These are phyloP conservation scores for Cyrtonyx montezumae DNA, from an alignment of 2,113 vertebrate genomes.

Conservation along the genomic window DNA sequence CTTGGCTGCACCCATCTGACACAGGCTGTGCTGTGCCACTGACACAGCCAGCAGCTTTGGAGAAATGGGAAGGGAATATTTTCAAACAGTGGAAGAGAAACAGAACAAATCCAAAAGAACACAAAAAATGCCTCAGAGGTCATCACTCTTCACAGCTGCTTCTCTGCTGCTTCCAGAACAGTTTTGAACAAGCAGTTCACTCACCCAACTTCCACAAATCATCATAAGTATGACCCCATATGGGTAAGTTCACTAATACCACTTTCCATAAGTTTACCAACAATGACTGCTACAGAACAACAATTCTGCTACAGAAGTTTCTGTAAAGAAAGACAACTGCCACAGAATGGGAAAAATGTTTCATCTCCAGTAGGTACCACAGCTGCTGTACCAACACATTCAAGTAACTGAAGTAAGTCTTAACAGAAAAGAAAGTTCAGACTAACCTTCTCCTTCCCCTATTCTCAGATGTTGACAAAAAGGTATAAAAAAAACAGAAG, in stretches of 20 bases:
- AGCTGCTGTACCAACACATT: neutral
- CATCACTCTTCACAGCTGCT: accelerated
- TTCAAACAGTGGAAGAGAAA: neutral
- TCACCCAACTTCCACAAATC: neutral
- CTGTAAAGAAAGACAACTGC: neutral
- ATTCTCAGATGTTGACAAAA: neutral
- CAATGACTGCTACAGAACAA: neutral
- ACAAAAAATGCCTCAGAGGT: neutral
- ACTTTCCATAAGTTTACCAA: neutral
- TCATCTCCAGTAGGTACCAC: neutral
- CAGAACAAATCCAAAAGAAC: neutral
- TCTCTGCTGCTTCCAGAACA: neutral
- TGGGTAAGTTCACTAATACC: accelerated
- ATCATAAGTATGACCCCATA: neutral
- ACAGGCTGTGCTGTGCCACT: neutral
- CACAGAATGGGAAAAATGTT: neutral
- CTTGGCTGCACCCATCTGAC: neutral
- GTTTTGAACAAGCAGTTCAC: neutral
- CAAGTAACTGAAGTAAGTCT: neutral
- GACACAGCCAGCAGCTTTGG: neutral
- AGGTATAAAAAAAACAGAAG: neutral
- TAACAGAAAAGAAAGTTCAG: neutral
- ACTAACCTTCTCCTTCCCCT: neutral
- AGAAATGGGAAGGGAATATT: neutral
- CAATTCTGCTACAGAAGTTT: neutral